Percentiles rank a stretch among this genome's conserved stretches.
Conservation (phyloP, 2,888 invertebrate species). For the Phorcus lineatus region DNA sequence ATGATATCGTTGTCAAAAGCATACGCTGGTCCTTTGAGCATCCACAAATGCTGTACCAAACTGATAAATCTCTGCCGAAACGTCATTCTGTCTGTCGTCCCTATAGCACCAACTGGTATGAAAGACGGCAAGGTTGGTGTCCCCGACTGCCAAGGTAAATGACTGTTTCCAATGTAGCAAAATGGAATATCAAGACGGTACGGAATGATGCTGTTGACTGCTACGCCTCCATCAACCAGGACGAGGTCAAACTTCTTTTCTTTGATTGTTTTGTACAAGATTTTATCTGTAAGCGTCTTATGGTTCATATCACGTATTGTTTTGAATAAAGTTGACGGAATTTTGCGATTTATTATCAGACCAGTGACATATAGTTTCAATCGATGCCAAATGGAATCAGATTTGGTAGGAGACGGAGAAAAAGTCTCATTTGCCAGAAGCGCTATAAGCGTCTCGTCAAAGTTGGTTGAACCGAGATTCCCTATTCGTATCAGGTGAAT, state of each 20-base stretch:
- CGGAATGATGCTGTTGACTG: slow-evolving; percentile 27
- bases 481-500: not conserved
- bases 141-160: not conserved
- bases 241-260: not conserved
- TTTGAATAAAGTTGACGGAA: not conserved
- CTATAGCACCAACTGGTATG: not conserved
- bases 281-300: not conserved
- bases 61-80: not conserved
- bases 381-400: not conserved
- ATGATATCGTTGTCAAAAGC: not conserved
- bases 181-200: slow-evolving; percentile 32
- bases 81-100: not conserved
- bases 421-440: not conserved
- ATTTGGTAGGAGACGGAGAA: not conserved
- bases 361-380: not conserved
- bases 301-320: not conserved
- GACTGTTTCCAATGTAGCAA: slow-evolving; percentile 22
- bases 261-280: not conserved
- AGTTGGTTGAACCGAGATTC: not conserved
- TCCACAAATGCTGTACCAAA: not conserved
- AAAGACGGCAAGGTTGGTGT: not conserved
- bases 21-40: not conserved
- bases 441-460: not conserved
- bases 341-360: not conserved
- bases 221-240: not conserved